phyloP scores from a whole-genome alignment of 2,113 vertebrate genomes.

The Tachysurus vachellii region DNA sequence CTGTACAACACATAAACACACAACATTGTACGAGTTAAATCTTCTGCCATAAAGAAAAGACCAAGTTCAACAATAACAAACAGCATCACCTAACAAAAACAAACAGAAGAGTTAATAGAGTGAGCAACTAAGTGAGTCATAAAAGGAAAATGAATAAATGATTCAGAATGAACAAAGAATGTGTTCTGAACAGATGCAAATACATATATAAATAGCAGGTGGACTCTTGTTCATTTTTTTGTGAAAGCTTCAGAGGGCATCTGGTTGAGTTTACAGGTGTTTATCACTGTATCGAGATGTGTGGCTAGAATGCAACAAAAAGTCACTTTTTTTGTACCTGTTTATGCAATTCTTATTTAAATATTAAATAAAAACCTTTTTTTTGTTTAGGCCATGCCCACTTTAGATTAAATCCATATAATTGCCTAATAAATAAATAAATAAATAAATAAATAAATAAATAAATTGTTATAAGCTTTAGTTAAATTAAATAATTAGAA shows the following conservation, averaged over 20 bases:
- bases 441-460: neutral
- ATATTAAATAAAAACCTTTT: neutral
- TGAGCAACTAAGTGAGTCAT: neutral
- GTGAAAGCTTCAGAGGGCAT: neutral
- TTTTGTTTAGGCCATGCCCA: neutral
- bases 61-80: neutral
- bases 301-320: neutral
- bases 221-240: neutral
- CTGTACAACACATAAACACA: conserved; percentile 59
- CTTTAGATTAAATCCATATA: neutral
- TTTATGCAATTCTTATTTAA: neutral
- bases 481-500: neutral
- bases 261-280: neutral
- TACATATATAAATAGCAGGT: neutral
- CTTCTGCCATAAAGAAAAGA: too few species aligned
- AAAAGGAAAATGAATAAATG: neutral
- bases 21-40: neutral
- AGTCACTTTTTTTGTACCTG: neutral
- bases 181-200: neutral
- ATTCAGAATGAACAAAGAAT: neutral
- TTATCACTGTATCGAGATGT: neutral
- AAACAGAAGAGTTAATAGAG: neutral
- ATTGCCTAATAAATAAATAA: neutral
- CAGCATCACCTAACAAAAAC: neutral
- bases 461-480: too few species aligned